Conservation (phyloP, 2,797 vertebrate species). For the Nannoperca australis region DNA sequence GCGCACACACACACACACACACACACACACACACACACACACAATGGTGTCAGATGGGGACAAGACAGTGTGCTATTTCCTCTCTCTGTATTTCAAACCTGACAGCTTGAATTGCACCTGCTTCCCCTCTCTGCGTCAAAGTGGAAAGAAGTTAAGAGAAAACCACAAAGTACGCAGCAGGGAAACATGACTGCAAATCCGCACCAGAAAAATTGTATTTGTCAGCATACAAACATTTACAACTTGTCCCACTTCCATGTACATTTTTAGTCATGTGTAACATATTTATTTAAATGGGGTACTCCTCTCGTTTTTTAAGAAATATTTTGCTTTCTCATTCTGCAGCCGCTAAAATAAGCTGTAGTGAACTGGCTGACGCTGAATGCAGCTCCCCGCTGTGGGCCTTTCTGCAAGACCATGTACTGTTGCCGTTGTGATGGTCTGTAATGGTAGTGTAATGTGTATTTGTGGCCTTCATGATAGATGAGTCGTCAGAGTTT, state of each 20-base stretch:
- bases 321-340: conserved; percentile 50
- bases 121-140: conserved; percentile 68
- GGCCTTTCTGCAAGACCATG: conserved; percentile 41
- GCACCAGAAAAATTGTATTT: conserved; percentile 16
- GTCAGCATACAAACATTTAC: conserved; percentile 9
- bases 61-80: conserved; percentile 74
- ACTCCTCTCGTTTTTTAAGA: not conserved
- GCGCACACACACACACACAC: conserved; percentile 11
- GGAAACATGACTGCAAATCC: conserved; percentile 39
- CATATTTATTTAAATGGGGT: not conserved
- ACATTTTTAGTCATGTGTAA: not conserved
- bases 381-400: conserved; percentile 35
- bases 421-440: conserved; percentile 62
- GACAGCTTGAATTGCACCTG: conserved; percentile 79
- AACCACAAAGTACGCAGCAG: conserved; percentile 55
- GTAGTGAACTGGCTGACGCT: conserved; percentile 23
- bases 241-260: conserved; percentile 6
- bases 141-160: conserved; percentile 65
- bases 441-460: conserved; percentile 79
- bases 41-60: conserved; percentile 72
- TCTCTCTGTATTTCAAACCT: conserved; percentile 73
- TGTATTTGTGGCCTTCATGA: conserved; percentile 77
- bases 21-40: conserved; percentile 22
- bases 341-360: conserved; percentile 33
- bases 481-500: conserved; percentile 78